These are phyloP conservation scores for Phaethon lepturus DNA, from an alignment of 2,113 vertebrate species.

Conservation along the genomic window DNA sequence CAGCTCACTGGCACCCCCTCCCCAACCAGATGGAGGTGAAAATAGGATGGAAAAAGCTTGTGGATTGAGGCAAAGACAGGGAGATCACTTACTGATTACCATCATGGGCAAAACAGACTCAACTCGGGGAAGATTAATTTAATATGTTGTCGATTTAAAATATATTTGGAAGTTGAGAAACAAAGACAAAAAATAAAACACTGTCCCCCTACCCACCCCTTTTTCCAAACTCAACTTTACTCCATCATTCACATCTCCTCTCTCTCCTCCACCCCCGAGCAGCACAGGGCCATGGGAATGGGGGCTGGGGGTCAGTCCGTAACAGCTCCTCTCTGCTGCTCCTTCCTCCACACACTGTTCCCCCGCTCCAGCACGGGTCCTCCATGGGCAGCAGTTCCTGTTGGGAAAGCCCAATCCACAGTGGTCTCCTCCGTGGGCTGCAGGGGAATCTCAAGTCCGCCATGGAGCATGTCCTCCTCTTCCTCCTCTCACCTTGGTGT, in stretches of 20 bases:
- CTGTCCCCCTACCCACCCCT: background rate
- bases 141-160: background rate
- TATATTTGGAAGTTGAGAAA: background rate
- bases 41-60: background rate
- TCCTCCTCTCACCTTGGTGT: background rate
- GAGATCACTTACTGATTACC: background rate
- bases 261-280: background rate
- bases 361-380: fast-evolving
- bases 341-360: background rate
- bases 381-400: fast-evolving
- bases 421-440: background rate
- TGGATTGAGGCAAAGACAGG: background rate
- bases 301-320: background rate
- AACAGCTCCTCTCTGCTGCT: background rate
- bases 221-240: background rate
- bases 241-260: background rate
- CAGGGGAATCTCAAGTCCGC: background rate
- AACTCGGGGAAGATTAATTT: background rate
- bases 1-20: background rate
- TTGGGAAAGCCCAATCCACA: background rate
- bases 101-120: background rate
- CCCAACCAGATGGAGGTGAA: background rate
- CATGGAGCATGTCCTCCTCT: background rate
- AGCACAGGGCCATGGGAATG: fast-evolving
- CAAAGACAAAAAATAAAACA: background rate